A percentile compares a stretch with the other conserved stretches of the same genome.
phyloP scores from a whole-genome alignment of 2,888 invertebrate species.

The Machimus atricapillus region DNA sequence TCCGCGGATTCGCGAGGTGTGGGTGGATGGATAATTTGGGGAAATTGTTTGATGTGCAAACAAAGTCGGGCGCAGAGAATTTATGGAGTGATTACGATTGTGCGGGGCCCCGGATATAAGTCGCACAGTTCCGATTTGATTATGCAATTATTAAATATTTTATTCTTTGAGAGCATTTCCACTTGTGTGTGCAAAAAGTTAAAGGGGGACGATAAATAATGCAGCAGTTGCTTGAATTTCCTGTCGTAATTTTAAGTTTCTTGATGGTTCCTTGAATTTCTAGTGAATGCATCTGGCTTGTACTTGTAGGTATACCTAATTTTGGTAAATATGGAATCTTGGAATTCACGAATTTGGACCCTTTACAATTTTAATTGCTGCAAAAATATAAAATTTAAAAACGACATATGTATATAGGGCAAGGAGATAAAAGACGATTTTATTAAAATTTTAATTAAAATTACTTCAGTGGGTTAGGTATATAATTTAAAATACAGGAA shows the following conservation, averaged over 20 bases:
- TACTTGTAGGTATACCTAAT: too few species aligned
- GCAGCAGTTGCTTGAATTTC: neutral
- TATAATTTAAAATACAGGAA: neutral
- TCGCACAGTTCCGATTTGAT: neutral
- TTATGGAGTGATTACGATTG: neutral
- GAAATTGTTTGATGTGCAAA: constrained; percentile 18
- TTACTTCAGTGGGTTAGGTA: too few species aligned
- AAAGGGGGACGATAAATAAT: neutral
- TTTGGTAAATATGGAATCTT: too few species aligned
- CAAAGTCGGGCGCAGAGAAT: neutral
- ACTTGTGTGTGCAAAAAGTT: neutral
- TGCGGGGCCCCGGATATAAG: neutral
- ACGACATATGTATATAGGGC: too few species aligned
- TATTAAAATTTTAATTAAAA: too few species aligned
- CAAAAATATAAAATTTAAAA: too few species aligned
- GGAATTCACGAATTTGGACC: too few species aligned
- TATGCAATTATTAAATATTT: constrained; percentile 5
- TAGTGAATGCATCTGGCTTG: neutral
- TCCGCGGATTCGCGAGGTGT: neutral
- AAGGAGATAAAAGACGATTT: too few species aligned
- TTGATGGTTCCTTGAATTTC: neutral
- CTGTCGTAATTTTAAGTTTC: neutral
- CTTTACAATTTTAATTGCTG: too few species aligned
- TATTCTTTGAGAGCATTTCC: neutral
- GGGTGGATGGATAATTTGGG: neutral